phyloP scores from a whole-genome alignment of 2,888 invertebrate genomes.

The Dermolepida albohirtum region DNA sequence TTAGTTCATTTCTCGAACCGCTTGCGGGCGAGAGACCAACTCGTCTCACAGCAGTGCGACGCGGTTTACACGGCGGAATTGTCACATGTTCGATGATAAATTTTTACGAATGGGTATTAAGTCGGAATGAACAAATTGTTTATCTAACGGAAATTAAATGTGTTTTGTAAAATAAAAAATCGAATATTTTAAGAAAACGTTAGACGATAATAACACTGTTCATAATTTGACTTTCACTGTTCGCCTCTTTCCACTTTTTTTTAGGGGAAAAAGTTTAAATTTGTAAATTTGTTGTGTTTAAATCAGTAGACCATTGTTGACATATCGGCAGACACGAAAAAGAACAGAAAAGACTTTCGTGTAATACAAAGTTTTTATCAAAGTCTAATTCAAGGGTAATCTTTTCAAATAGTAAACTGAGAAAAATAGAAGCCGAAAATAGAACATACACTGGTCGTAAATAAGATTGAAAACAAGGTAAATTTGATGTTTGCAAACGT shows the following conservation, averaged over 20 bases:
- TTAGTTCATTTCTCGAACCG: constrained; percentile 36
- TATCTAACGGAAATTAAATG: no score
- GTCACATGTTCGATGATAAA: constrained; percentile 31
- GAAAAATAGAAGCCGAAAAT: constrained; percentile 26
- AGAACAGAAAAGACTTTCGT: neutral
- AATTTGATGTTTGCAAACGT: constrained; percentile 29
- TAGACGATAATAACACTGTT: no score
- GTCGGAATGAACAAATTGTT: no score
- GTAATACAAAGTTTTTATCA: no score
- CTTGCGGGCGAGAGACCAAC: constrained; percentile 21
- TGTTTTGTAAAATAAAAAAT: no score
- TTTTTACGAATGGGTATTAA: neutral
- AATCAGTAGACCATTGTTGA: no score
- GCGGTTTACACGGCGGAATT: constrained; percentile 17
- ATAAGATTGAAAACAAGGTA: constrained; percentile 30
- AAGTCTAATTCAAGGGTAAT: neutral
- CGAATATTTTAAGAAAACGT: no score
- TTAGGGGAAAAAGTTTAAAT: no score
- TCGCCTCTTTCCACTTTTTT: no score
- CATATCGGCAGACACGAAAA: neutral
- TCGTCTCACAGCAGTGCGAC: constrained; percentile 22
- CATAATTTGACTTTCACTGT: no score
- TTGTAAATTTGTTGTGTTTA: no score
- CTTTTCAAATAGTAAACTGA: constrained; percentile 29
- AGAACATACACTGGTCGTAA: constrained; percentile 26